Percentiles rank a stretch among this genome's conserved stretches.
These are phyloP conservation scores for Hafferia zeledoni DNA, from an alignment of 2,797 vertebrate genomes.

Conservation along the genomic window DNA sequence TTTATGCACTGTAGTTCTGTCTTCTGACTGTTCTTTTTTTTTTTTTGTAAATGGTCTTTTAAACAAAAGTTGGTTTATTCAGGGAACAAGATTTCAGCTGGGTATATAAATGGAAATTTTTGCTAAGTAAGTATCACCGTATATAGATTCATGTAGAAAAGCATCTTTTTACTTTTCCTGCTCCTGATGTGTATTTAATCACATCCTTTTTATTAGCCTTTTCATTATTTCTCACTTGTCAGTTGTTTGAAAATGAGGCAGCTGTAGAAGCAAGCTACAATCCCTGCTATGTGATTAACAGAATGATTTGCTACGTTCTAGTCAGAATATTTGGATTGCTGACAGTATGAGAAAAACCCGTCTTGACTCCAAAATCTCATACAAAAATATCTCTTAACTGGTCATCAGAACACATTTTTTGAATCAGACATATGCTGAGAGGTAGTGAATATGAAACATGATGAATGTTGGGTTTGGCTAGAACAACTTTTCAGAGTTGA, in stretches of 20 bases:
- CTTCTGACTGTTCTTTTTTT: not conserved
- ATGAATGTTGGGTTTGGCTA: not conserved
- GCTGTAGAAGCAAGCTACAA: not conserved
- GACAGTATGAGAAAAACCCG: not conserved
- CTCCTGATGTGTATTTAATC: not conserved
- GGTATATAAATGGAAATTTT: constrained; percentile 4
- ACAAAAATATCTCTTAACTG: not conserved
- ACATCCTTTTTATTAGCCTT: constrained; percentile 1
- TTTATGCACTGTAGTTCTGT: not conserved
- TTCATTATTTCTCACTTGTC: constrained; percentile 3
- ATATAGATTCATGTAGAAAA: not conserved
- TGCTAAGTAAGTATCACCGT: not conserved
- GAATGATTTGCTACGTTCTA: not conserved
- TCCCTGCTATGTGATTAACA: not conserved
- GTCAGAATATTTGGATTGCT: not conserved
- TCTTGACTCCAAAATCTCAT: not conserved
- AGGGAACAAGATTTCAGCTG: not conserved
- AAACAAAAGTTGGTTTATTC: not conserved
- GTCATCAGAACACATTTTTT: constrained; percentile 5
- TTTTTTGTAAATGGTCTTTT: not conserved
- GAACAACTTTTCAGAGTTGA: not conserved
- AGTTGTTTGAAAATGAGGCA: not conserved
- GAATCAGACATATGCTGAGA: not conserved
- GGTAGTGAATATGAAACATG: not conserved
- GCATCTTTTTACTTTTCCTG: not conserved